Conservation (phyloP, 2,797 vertebrate species). For the Danio tinwini region DNA sequence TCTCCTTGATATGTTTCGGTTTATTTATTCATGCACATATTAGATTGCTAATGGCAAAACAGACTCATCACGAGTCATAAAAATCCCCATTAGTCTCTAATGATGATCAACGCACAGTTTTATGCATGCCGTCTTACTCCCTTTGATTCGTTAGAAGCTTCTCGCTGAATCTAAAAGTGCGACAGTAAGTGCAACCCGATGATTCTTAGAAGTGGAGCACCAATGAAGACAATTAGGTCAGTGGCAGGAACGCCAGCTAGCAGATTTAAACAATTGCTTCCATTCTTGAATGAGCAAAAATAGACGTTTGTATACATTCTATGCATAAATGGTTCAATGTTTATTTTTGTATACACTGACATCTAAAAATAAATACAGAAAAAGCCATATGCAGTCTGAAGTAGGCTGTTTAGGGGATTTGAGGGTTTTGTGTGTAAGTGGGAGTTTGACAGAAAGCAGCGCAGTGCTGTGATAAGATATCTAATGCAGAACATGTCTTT, state of each 20-base stretch:
- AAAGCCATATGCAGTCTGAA: constrained; percentile 8
- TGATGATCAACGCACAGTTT: constrained; percentile 40
- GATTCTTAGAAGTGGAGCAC: constrained; percentile 6
- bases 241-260: constrained; percentile 21
- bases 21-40: constrained; percentile 37
- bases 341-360: constrained; percentile 28
- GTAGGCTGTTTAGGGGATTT: constrained; percentile 46
- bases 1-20: constrained; percentile 9
- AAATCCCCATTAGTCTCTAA: constrained; percentile 37
- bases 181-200: constrained; percentile 16
- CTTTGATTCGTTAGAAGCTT: not conserved
- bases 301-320: constrained; percentile 8
- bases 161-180: constrained; percentile 20
- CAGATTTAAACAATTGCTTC: constrained; percentile 24
- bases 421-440: constrained; percentile 39
- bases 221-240: constrained; percentile 25
- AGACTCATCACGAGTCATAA: constrained; percentile 16
- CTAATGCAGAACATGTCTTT: constrained; percentile 47
- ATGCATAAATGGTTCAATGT: constrained; percentile 16
- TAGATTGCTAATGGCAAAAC: constrained; percentile 44
- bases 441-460: constrained; percentile 59
- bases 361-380: constrained; percentile 45
- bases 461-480: constrained; percentile 56
- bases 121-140: constrained; percentile 29
- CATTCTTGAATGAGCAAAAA: constrained; percentile 8